Percentiles rank a stretch among this genome's conserved stretches.
Evolutionary conservation across 2,113 vertebrate species (phyloP).

Genomic region (Tenrec ecaudatus): DNA sequence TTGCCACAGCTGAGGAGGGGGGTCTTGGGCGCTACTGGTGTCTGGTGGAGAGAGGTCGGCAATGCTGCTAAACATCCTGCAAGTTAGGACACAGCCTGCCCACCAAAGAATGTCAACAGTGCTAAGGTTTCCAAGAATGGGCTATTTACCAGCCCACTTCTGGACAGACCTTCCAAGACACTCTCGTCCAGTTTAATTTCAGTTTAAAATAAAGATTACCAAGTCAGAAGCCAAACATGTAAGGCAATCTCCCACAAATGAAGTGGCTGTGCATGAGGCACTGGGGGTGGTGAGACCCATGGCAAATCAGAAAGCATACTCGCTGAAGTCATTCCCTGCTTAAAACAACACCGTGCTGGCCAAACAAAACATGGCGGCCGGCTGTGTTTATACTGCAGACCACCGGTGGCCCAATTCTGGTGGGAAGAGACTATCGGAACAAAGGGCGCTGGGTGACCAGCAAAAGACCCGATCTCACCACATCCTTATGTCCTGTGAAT

Average conservation of each 20-base stretch:
- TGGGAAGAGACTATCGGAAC: conserved; percentile 34
- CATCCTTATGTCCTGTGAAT: background rate
- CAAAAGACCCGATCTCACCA: background rate
- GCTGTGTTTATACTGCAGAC: background rate
- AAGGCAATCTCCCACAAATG: conserved; percentile 30
- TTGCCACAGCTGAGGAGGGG: background rate
- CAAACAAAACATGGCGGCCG: conserved; percentile 8
- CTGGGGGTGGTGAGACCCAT: background rate
- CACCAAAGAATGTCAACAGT: background rate
- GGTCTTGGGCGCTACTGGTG: background rate
- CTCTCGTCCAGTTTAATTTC: conserved; percentile 9
- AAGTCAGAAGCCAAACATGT: conserved; percentile 34
- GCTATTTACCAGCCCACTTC: background rate
- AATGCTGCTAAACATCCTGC: background rate
- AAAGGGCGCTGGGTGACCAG: background rate
- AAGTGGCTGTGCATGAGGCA: conserved; percentile 9
- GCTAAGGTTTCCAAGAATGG: background rate
- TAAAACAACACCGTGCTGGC: conserved; percentile 4
- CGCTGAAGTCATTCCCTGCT: background rate
- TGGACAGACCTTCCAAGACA: conserved; percentile 29
- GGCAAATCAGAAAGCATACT: conserved; percentile 1
- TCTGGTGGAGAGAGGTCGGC: background rate
- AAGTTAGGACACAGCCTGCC: background rate
- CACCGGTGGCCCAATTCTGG: background rate
- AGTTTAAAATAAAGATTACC: conserved; percentile 30